Evolutionary conservation across 2,797 vertebrate genomes (phyloP).

Genomic region (Microhierax caerulescens): DNA sequence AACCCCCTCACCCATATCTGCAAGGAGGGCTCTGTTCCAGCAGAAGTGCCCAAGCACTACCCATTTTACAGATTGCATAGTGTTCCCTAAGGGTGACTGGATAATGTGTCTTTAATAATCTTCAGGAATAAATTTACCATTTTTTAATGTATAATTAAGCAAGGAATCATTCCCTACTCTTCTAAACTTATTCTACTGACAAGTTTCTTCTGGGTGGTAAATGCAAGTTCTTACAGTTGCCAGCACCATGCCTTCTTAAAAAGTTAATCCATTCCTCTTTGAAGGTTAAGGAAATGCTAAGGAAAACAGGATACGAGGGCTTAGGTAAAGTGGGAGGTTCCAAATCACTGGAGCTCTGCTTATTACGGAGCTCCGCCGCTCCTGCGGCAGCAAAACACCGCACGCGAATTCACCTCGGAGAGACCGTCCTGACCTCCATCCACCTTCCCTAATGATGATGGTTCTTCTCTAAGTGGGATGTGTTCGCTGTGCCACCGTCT

Average conservation of each 20-base stretch:
- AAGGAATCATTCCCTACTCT: background rate
- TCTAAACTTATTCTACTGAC: background rate
- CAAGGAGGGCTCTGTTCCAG: background rate
- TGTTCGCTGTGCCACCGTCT: background rate
- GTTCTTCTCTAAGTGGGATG: background rate
- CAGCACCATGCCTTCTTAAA: slow-evolving; percentile 4
- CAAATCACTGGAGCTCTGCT: background rate
- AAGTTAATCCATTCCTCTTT: slow-evolving; percentile 15
- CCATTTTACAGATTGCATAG: background rate
- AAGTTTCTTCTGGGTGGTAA: background rate
- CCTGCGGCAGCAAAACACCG: background rate
- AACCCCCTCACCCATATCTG: background rate
- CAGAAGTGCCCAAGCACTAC: background rate
- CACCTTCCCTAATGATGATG: background rate
- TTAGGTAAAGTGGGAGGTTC: slow-evolving; percentile 21
- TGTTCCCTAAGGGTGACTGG: background rate
- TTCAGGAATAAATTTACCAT: slow-evolving; percentile 14
- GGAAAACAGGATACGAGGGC: slow-evolving; percentile 8
- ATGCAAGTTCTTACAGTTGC: background rate
- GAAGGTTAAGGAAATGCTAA: slow-evolving; percentile 35
- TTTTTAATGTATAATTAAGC: slow-evolving; percentile 37
- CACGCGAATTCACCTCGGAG: background rate
- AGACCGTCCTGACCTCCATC: background rate
- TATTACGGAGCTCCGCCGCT: background rate
- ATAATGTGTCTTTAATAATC: slow-evolving; percentile 6